These are phyloP conservation scores for Pseudeuparius sepicola DNA, from an alignment of 2,888 invertebrate genomes.

Conservation along the genomic window DNA sequence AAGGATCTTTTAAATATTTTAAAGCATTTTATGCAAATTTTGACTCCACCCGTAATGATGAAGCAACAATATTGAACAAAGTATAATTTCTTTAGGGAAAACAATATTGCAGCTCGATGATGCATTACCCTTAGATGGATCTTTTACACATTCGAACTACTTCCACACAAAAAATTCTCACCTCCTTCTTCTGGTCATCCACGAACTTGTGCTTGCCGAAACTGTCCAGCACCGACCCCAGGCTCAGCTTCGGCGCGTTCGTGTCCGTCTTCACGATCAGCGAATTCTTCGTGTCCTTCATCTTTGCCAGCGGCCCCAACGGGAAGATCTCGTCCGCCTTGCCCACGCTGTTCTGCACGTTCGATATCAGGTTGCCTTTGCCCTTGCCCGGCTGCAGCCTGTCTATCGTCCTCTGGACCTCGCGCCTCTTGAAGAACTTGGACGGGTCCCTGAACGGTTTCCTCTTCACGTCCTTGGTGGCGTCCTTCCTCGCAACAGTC, in stretches of 20 bases:
- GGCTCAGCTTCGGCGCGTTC: constrained; percentile 68
- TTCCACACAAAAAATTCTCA: too few relatives aligned
- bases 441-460: constrained; percentile 38
- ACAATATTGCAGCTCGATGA: too few relatives aligned
- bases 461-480: constrained; percentile 41
- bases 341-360: constrained; percentile 46
- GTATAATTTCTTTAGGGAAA: too few relatives aligned
- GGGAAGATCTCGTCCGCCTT: constrained; percentile 55
- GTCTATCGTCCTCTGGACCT: constrained; percentile 74
- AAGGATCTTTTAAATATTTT: too few relatives aligned
- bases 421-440: constrained; percentile 43
- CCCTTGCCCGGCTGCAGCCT: constrained; percentile 78
- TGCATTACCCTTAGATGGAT: too few relatives aligned
- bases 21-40: too few relatives aligned
- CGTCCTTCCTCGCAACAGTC: constrained; percentile 34
- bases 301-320: constrained; percentile 45
- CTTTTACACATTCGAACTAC: too few relatives aligned
- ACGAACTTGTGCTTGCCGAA: constrained; percentile 61
- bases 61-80: too few relatives aligned
- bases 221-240: constrained; percentile 72
- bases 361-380: constrained; percentile 74
- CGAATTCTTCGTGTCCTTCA: constrained; percentile 48
- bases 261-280: constrained; percentile 52
- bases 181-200: constrained; percentile 39
- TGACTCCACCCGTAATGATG: too few relatives aligned